Conservation (phyloP, 2,113 vertebrate species). For the Dissostichus mawsoni region DNA sequence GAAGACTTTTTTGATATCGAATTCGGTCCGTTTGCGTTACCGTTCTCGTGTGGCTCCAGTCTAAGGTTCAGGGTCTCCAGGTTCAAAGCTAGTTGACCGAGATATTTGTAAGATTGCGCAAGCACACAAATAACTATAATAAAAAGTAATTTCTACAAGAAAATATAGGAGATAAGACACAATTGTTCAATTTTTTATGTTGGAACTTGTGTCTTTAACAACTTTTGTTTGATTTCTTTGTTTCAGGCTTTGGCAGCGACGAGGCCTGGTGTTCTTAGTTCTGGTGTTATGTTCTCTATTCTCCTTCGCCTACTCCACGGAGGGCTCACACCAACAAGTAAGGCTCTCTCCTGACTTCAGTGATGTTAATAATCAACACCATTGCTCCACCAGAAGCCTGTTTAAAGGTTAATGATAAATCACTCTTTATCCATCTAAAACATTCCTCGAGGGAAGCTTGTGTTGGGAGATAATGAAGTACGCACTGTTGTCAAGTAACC, state of each 20-base stretch:
- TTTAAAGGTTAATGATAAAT: slow-evolving; percentile 74
- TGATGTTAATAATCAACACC: slow-evolving; percentile 50
- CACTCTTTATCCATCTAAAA: slow-evolving; percentile 7
- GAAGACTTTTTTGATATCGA: too few relatives aligned
- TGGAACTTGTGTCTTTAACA: too few relatives aligned
- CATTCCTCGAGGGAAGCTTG: slow-evolving; percentile 3
- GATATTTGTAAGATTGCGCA: too few relatives aligned
- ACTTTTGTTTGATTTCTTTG: slow-evolving; percentile 11
- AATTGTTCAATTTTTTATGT: too few relatives aligned
- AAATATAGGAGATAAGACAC: too few relatives aligned
- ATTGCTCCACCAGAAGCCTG: slow-evolving; percentile 12
- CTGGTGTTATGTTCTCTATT: slow-evolving; percentile 88
- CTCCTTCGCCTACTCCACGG: slow-evolving; percentile 90
- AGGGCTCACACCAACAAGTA: slow-evolving; percentile 95
- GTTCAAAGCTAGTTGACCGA: too few relatives aligned
- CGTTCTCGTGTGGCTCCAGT: too few relatives aligned
- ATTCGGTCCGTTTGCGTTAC: too few relatives aligned
- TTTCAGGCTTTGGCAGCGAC: slow-evolving; percentile 91
- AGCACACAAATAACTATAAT: too few relatives aligned
- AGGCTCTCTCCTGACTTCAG: slow-evolving; percentile 35
- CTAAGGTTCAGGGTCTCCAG: too few relatives aligned
- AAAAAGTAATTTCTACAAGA: too few relatives aligned
- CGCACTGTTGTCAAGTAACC: slow-evolving; percentile 54
- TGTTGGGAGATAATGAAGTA: slow-evolving; percentile 15
- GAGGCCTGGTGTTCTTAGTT: slow-evolving; percentile 85